A percentile compares a stretch with the other conserved stretches of the same genome.
Conservation (phyloP, 2,797 vertebrate genomes). For the Huso huso region DNA sequence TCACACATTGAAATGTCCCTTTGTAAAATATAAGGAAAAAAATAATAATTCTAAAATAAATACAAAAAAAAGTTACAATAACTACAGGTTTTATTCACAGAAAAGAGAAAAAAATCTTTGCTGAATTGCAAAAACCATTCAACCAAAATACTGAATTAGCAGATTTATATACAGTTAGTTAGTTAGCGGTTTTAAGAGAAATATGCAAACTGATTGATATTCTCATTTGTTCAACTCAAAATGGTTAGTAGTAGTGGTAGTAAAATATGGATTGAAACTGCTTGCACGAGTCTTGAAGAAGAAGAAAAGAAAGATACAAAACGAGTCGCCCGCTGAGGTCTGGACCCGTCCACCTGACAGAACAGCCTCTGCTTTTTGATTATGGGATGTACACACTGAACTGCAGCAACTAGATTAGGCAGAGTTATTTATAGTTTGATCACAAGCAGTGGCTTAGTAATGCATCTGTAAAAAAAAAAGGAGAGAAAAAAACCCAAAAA, state of each 20-base stretch:
- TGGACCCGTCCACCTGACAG: too few species aligned
- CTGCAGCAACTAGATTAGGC: too few species aligned
- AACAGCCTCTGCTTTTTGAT: too few species aligned
- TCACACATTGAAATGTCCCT: slow-evolving; percentile 58
- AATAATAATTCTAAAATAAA: slow-evolving; percentile 60
- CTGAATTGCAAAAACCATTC: slow-evolving; percentile 10
- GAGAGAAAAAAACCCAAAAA: too few species aligned
- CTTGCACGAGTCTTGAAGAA: too few species aligned
- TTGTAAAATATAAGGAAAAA: slow-evolving; percentile 53
- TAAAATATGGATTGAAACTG: too few species aligned
- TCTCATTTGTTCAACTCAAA: slow-evolving; percentile 31
- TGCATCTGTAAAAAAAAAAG: too few species aligned
- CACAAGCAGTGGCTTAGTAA: too few species aligned
- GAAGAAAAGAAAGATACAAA: too few species aligned
- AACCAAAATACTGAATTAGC: not conserved
- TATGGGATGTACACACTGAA: too few species aligned
- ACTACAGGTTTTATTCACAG: slow-evolving; percentile 12
- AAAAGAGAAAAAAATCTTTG: not conserved
- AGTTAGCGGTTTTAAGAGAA: slow-evolving; percentile 26
- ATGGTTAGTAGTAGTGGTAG: not conserved
- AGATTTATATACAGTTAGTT: not conserved
- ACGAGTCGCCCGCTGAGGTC: too few species aligned
- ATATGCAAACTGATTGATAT: slow-evolving; percentile 28
- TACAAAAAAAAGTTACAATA: slow-evolving; percentile 40
- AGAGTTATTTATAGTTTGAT: too few species aligned